phyloP scores from a whole-genome alignment of 1,140 invertebrate genomes.

The Coptotermes formosanus region DNA sequence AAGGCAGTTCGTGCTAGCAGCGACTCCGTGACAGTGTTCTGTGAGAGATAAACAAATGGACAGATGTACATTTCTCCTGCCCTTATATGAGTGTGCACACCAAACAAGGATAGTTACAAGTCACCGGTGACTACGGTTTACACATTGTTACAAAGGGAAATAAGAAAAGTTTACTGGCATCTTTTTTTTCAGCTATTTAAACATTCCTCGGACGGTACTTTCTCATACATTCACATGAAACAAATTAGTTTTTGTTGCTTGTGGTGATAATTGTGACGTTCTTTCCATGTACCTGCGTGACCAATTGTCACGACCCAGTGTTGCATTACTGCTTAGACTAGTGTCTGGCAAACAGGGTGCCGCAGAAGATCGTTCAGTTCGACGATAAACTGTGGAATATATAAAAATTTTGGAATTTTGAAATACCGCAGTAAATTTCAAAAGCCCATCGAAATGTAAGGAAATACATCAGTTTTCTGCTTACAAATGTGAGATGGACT shows the following conservation, averaged over 20 bases:
- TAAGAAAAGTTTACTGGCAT: background rate
- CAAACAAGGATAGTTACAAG: background rate
- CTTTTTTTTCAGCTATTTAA: background rate
- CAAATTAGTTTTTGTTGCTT: constrained; percentile 8
- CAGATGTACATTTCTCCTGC: background rate
- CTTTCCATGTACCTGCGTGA: background rate
- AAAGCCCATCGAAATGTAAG: too few species aligned
- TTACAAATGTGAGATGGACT: too few species aligned
- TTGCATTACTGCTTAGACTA: too few species aligned
- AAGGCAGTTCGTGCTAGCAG: background rate
- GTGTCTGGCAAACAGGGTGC: too few species aligned
- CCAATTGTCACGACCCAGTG: background rate
- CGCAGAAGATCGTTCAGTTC: too few species aligned
- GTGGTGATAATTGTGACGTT: background rate
- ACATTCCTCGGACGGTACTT: background rate
- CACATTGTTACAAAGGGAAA: background rate
- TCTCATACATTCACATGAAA: background rate
- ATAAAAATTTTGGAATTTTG: too few species aligned
- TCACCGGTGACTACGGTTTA: background rate
- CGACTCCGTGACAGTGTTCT: background rate
- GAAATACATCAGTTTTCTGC: too few species aligned
- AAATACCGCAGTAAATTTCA: too few species aligned
- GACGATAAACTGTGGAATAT: too few species aligned
- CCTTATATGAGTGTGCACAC: background rate
- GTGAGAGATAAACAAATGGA: background rate